These are phyloP conservation scores for Oenanthe melanoleuca DNA, from an alignment of 2,113 vertebrate species.

Conservation along the genomic window DNA sequence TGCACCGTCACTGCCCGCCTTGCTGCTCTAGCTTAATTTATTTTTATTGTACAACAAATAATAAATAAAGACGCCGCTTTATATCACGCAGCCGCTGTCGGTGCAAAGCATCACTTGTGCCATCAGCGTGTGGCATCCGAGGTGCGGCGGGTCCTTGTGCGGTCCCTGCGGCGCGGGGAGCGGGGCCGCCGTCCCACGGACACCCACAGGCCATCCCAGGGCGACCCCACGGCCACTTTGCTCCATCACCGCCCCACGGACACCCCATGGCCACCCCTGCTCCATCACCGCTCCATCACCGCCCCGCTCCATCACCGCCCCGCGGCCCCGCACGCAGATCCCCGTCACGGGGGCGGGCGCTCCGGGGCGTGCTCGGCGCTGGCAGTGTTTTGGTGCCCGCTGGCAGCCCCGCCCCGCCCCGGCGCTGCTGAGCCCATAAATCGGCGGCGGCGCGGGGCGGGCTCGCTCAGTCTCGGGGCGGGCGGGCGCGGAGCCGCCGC, in stretches of 20 bases:
- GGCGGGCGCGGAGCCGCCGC: no score
- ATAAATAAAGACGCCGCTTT: not conserved
- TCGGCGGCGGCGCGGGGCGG: not conserved
- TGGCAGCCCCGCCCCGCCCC: not conserved
- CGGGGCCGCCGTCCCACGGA: no score
- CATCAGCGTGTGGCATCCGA: not conserved
- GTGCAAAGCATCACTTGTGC: rapidly evolving
- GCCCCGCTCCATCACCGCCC: not conserved
- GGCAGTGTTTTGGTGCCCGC: rapidly evolving
- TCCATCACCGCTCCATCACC: not conserved
- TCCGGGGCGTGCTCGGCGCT: rapidly evolving
- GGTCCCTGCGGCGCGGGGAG: not conserved
- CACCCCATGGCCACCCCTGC: not conserved
- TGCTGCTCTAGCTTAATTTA: not conserved
- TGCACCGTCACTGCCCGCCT: not conserved
- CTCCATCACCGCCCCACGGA: not conserved
- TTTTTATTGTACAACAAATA: not conserved
- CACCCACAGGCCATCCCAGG: not conserved
- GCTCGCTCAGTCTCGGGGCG: not conserved
- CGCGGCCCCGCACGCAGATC: not conserved
- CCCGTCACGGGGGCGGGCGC: not conserved
- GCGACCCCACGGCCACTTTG: no score
- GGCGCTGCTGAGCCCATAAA: no score
- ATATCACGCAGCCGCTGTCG: rapidly evolving
- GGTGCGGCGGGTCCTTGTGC: rapidly evolving